Base-by-base conservation (phyloP, 2,113 vertebrate genomes). In the Pituophis catenifer region DNA sequence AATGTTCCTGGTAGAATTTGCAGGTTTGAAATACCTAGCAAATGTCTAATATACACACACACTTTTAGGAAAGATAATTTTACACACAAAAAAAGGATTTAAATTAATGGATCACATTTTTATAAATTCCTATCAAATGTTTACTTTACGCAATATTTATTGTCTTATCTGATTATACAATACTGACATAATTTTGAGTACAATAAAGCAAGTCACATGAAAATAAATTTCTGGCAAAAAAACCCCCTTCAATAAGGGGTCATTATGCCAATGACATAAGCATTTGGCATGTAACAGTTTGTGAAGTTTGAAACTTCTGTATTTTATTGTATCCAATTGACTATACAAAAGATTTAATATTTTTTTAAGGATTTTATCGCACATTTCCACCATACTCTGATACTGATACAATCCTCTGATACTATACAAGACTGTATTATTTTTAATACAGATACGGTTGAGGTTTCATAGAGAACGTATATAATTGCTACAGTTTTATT, bases 201-300 rank as follows among this genome's bases (percentile, higher is more conserved):
- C 85, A 70, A 93, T 89, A 93, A 93, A 89, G 50, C 89, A 59
- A 38, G n/a, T 12, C 90, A 19, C 8, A 62, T 93, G 88, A 91
- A 95, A 44, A 29, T 65, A 26, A 48, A 94, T 89, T 92, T 17
- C 5, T 91, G 7, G 62, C 89, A 70, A 70, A 10, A 57, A 57
- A 57, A 8, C 10, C n/a, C 0, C 5, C 91, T 93, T 65, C 17
- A 91, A 8, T 3, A 26, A n/a, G n/a, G n/a, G n/a, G n/a, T n/a
- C n/a, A n/a, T n/a, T n/a, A n/a, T n/a, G 50, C 29, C 86, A 0
- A 9, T 6, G 54, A 53, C 19, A 55, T 53, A 91, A 91, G 23
- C 70, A 85, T 86, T 91, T 93, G 29, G 0, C 1, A 92, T 7
- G 50, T 9, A 33, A 95, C 90, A 92, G 94, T 93, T 95, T 90